phyloP scores from a whole-genome alignment of 2,113 vertebrate species.

The Eretmochelys imbricata region DNA sequence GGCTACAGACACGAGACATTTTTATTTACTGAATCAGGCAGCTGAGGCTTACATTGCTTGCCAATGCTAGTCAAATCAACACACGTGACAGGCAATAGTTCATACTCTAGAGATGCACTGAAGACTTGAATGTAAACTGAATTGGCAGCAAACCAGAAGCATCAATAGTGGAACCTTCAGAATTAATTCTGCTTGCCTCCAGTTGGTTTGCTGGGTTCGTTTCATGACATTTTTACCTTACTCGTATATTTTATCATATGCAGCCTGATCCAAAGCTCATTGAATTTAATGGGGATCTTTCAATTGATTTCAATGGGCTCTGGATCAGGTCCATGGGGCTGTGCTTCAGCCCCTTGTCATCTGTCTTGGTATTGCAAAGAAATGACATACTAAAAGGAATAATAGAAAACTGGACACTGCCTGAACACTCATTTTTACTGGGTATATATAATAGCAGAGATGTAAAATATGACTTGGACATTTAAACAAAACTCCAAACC shows the following conservation, averaged over 20 bases:
- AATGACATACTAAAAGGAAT: neutral
- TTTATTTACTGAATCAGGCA: conserved; percentile 28
- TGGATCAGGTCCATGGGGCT: neutral
- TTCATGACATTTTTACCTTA: neutral
- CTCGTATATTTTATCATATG: neutral
- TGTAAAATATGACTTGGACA: neutral
- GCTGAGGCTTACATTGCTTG: conserved; percentile 2
- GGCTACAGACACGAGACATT: neutral
- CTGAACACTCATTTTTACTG: neutral
- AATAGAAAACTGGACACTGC: neutral
- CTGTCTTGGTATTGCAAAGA: neutral
- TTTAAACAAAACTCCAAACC: neutral
- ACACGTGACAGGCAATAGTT: neutral
- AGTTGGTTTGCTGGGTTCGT: neutral
- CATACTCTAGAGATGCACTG: neutral
- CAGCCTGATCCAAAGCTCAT: neutral
- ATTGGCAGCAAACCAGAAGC: conserved; percentile 13
- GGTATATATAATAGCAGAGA: neutral
- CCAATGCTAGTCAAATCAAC: neutral
- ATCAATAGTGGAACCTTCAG: neutral
- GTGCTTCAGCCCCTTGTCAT: neutral
- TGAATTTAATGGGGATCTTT: neutral
- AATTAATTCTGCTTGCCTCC: conserved; percentile 3
- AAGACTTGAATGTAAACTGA: neutral
- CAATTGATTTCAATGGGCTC: neutral